Conservation (phyloP, 1,140 invertebrate genomes). For the Sarcophaga peregrina region DNA sequence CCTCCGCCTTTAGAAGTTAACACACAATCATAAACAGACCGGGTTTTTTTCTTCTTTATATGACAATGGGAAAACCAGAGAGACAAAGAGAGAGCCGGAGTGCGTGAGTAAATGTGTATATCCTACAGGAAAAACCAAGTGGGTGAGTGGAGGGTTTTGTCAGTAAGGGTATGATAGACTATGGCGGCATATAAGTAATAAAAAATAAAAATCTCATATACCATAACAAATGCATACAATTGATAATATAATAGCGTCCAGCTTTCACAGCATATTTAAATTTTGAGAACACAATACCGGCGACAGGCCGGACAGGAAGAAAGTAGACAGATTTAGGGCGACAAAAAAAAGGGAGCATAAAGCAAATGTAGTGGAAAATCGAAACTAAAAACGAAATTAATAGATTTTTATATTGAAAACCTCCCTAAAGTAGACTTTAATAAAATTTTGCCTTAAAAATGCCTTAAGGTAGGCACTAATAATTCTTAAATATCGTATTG, state of each 20-base stretch:
- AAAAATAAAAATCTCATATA: conserved; percentile 34
- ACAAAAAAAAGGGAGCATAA: no score
- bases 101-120: not conserved
- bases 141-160: not conserved
- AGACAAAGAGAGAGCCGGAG: not conserved
- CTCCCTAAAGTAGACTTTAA: no score
- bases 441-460: no score
- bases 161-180: not conserved
- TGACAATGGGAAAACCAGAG: not conserved
- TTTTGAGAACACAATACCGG: not conserved
- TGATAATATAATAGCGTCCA: not conserved
- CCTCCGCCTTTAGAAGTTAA: conserved; percentile 31
- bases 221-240: not conserved
- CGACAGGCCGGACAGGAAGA: not conserved
- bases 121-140: conserved; percentile 31
- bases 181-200: conserved; percentile 34
- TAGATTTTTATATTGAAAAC: no score
- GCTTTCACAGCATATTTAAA: not conserved
- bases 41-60: not conserved
- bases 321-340: no score
- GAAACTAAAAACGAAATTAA: no score
- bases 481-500: no score
- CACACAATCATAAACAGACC: conserved; percentile 4
- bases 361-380: no score
- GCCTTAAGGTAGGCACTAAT: no score